A percentile compares a stretch with the other conserved stretches of the same genome.
These are phyloP conservation scores for Micrastur ruficollis DNA, from an alignment of 2,797 vertebrate genomes.

Conservation along the genomic window DNA sequence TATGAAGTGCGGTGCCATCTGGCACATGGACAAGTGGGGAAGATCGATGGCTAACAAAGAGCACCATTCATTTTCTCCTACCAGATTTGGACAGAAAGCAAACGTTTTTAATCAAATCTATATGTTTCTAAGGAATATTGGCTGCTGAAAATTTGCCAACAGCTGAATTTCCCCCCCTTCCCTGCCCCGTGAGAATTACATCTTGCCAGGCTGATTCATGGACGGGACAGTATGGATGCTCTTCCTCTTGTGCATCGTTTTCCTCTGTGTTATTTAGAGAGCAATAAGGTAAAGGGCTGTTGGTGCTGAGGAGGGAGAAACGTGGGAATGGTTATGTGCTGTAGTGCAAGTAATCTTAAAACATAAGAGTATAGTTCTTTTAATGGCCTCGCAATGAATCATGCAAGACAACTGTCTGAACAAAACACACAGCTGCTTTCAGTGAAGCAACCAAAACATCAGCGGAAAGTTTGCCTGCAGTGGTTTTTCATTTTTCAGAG, in stretches of 20 bases:
- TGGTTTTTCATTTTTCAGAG: background rate
- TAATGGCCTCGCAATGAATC: conserved; percentile 27
- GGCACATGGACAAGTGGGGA: conserved; percentile 57
- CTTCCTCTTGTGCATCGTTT: background rate
- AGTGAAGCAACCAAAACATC: conserved; percentile 8
- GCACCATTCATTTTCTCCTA: conserved; percentile 51
- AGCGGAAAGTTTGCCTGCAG: conserved; percentile 35
- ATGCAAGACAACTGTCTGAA: conserved; percentile 10
- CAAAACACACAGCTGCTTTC: conserved; percentile 30
- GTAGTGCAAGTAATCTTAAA: background rate
- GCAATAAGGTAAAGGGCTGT: background rate
- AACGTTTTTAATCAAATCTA: conserved; percentile 69
- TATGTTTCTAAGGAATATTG: conserved; percentile 60
- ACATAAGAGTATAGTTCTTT: background rate
- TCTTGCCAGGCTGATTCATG: conserved; percentile 19
- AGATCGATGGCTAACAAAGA: conserved; percentile 60
- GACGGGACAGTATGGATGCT: background rate
- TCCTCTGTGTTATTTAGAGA: background rate
- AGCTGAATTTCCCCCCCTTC: background rate
- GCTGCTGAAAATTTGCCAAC: conserved; percentile 50
- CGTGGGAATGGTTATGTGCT: background rate
- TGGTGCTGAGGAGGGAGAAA: background rate
- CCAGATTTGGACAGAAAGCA: conserved; percentile 58
- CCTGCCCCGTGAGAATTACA: background rate
- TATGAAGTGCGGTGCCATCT: conserved; percentile 40